A percentile compares a stretch with the other conserved stretches of the same genome.
Conservation (phyloP, 2,888 invertebrate species). For the Portevinia maculata region DNA sequence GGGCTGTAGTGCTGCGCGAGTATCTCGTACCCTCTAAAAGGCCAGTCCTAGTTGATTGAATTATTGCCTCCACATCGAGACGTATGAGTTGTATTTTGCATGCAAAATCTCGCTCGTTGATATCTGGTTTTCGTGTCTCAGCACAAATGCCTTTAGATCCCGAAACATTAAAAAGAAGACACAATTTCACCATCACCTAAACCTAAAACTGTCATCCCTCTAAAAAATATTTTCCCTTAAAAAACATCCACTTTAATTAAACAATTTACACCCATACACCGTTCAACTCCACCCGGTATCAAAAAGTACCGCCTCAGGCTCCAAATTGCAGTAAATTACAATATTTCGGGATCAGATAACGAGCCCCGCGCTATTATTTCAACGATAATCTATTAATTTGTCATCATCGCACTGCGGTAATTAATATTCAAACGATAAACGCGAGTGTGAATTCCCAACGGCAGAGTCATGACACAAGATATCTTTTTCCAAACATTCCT, state of each 20-base stretch:
- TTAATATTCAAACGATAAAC: constrained; percentile 70
- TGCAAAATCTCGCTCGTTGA: too few relatives aligned
- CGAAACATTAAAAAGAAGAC: too few relatives aligned
- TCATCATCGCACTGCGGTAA: constrained; percentile 64
- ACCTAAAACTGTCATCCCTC: background rate
- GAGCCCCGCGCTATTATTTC: constrained; percentile 54
- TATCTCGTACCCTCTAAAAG: too few relatives aligned
- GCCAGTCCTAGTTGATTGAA: too few relatives aligned
- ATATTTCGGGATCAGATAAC: constrained; percentile 62
- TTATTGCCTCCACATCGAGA: too few relatives aligned
- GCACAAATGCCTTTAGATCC: too few relatives aligned
- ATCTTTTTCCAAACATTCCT: constrained; percentile 42
- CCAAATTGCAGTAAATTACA: constrained; percentile 53
- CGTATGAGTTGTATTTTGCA: too few relatives aligned
- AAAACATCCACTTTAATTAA: background rate
- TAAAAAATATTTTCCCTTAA: background rate
- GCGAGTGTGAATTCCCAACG: constrained; percentile 52
- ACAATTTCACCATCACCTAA: too few relatives aligned
- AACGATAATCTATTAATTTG: constrained; percentile 73
- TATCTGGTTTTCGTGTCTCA: too few relatives aligned
- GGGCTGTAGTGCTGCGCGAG: too few relatives aligned
- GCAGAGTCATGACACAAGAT: constrained; percentile 66
- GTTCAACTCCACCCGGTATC: background rate
- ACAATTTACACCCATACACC: background rate
- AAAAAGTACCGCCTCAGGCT: background rate